Evolutionary conservation across 2,797 vertebrate genomes (phyloP).

Genomic region (Acanthis flammea): DNA sequence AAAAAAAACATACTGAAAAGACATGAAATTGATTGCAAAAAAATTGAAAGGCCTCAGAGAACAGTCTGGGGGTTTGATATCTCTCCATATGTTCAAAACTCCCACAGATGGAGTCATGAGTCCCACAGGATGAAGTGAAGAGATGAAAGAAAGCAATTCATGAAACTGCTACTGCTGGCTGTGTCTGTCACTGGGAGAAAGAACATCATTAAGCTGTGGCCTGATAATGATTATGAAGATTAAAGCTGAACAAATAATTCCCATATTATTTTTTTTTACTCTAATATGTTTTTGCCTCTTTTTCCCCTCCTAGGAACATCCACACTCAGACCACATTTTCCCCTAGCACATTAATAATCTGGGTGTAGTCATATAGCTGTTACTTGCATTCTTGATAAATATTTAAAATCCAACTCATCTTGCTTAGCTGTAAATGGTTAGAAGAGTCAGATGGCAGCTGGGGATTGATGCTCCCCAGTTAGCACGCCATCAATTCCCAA

Average conservation of each 20-base stretch:
- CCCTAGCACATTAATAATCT: neutral
- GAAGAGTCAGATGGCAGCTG: neutral
- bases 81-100: conserved; percentile 37
- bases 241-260: conserved; percentile 45
- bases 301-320: neutral
- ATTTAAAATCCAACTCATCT: neutral
- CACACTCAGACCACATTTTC: neutral
- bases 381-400: neutral
- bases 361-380: neutral
- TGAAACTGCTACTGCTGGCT: conserved; percentile 1
- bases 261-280: neutral
- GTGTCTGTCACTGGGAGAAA: neutral
- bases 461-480: neutral
- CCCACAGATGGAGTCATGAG: conserved; percentile 11
- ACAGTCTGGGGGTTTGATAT: neutral
- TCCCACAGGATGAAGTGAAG: conserved; percentile 35
- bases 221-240: conserved; percentile 38
- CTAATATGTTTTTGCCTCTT: neutral
- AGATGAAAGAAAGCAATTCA: conserved; percentile 56
- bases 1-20: neutral
- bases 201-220: neutral
- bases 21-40: neutral
- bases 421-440: neutral
- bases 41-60: neutral
- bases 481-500: neutral